phyloP scores from a whole-genome alignment of 2,888 invertebrate species.

The Spialia ferax region DNA sequence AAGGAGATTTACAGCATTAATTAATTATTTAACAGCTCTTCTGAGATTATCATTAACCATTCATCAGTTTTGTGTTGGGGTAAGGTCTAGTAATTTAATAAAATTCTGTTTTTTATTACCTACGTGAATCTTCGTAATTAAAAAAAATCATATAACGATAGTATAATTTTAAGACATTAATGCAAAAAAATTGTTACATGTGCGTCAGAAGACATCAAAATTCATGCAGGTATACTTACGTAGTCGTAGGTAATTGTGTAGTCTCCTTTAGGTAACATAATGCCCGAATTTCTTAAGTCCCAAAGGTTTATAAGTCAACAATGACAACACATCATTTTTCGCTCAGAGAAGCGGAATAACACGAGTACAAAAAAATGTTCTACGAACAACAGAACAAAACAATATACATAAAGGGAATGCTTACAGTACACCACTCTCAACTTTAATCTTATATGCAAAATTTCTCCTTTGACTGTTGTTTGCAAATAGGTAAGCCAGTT shows the following conservation, averaged over 20 bases:
- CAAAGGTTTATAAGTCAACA: slow-evolving; percentile 3
- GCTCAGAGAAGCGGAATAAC: not conserved
- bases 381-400: not conserved
- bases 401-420: slow-evolving; percentile 6
- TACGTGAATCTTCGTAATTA: no score
- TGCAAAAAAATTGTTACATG: no score
- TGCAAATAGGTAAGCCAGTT: slow-evolving; percentile 61
- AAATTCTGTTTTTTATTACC: no score
- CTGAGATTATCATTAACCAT: slow-evolving; percentile 12
- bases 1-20: slow-evolving; percentile 12
- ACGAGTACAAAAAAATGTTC: not conserved
- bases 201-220: no score
- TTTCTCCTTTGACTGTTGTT: slow-evolving; percentile 65
- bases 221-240: no score
- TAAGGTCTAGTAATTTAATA: not conserved
- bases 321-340: slow-evolving; percentile 4
- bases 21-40: slow-evolving; percentile 3
- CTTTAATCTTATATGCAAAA: slow-evolving; percentile 52
- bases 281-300: not conserved
- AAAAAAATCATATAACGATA: no score
- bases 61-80: not conserved
- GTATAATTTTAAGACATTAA: no score
- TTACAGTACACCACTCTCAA: slow-evolving; percentile 33
- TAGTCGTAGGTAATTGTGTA: no score
- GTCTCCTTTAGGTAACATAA: not conserved